Evolutionary conservation across 2,888 invertebrate species (phyloP).

Genomic region (Sericinus montela): DNA sequence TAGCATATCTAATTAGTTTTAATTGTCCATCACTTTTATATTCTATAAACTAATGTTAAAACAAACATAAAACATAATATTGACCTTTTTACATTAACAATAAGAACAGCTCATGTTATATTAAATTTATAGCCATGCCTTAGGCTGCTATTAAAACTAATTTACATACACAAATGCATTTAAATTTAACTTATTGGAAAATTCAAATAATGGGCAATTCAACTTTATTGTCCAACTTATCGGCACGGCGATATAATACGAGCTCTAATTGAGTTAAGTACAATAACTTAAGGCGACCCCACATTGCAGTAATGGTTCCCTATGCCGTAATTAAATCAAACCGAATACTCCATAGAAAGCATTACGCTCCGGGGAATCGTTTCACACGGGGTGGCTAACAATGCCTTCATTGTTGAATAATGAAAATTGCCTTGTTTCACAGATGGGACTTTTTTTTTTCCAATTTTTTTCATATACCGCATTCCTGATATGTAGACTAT

Average conservation of each 20-base stretch:
- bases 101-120: neutral
- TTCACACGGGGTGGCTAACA: slow-evolving; percentile 13
- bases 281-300: slow-evolving; percentile 17
- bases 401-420: slow-evolving; percentile 3
- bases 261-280: slow-evolving; percentile 20
- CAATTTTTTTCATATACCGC: no score
- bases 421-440: neutral
- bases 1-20: no score
- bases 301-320: slow-evolving; percentile 15
- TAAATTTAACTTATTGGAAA: neutral
- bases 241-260: slow-evolving; percentile 13
- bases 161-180: slow-evolving; percentile 11
- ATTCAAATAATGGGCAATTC: slow-evolving; percentile 1
- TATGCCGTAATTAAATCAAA: slow-evolving; percentile 19
- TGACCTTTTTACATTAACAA: neutral
- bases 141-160: slow-evolving; percentile 2
- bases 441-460: no score
- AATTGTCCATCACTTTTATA: no score
- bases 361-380: slow-evolving; percentile 1
- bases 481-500: no score
- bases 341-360: slow-evolving; percentile 12
- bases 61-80: neutral
- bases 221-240: slow-evolving; percentile 10
- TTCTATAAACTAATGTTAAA: neutral
- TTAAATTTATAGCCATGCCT: slow-evolving; percentile 1